Base-by-base conservation (phyloP, 2,888 invertebrate genomes). In the Hypomecis punctinalis region DNA sequence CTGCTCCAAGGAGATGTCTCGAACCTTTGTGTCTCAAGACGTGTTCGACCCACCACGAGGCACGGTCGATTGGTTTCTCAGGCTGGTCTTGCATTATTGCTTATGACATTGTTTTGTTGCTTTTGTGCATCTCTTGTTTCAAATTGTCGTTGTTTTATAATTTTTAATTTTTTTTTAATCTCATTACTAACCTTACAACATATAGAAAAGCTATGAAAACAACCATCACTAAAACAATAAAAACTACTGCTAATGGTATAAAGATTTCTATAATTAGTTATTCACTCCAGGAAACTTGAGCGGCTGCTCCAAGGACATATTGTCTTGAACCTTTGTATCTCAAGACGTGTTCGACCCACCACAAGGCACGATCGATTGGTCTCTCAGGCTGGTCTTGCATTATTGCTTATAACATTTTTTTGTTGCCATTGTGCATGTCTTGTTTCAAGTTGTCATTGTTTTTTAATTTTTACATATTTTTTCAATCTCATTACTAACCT, bases 1-100 rank as follows among this genome's bases (percentile, higher is more conserved):
- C 69, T 2, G 74, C 68, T 0, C 76, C 54, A 8, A 75, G 70
- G 0, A 81, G 68, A 35, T 81, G 79, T 5, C 64, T 66, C 4
- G 76, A 77, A 5, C 77, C 78, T 0, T 75, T 72, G 54, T 82
- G 76, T 0, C 80, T 74, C 0, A 81, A 37, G 5, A 79, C 75
- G 56, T 81, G 74, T 49, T 82, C 80, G 3, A 72, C 72, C 81
- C 82, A 80, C 80, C 78, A 78, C 6, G 77, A 68, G 0, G 77
- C 76, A 10, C 77, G 77, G 2, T 81, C 74, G 0, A 80, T 53
- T 0, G 79, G 66, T 5, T 61, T 51, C 48, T 76, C 63, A 0
- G 76, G 76, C 61, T 79, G 76, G 49, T 82, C 81, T 10, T 68
- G 37, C 62, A 78, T 74, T 6, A 76, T 11, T 0, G 42, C 36